phyloP scores from a whole-genome alignment of 1,140 invertebrate genomes.

The Drosophila punjabiensis region DNA sequence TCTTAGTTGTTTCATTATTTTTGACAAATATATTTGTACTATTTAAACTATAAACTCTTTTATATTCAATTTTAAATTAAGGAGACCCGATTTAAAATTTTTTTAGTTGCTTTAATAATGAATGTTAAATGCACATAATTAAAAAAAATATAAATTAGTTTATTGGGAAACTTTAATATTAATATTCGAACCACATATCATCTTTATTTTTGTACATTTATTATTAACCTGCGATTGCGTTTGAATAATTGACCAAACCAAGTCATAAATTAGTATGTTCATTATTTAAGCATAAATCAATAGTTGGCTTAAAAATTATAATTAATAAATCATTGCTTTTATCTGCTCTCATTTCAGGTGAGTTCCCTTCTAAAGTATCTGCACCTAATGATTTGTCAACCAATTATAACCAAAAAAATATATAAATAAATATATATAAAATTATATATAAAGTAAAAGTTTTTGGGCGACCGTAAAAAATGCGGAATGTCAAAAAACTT shows the following conservation, averaged over 20 bases:
- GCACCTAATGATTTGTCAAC: conserved; percentile 53
- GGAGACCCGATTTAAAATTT: not conserved
- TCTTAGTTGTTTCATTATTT: not conserved
- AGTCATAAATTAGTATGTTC: conserved; percentile 40
- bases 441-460: conserved; percentile 21
- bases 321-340: conserved; percentile 42
- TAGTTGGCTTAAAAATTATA: conserved; percentile 51
- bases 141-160: not conserved
- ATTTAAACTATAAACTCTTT: not conserved
- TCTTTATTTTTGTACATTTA: conserved; percentile 18
- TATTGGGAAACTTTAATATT: conserved; percentile 13
- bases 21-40: not conserved
- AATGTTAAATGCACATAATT: not conserved
- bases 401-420: conserved; percentile 26
- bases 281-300: conserved; percentile 44
- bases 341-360: conserved; percentile 50
- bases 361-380: conserved; percentile 45
- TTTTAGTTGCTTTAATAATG: not conserved
- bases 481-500: conserved; percentile 71
- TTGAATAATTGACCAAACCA: conserved; percentile 37
- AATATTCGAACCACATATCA: conserved; percentile 2
- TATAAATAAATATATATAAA: conserved; percentile 5
- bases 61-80: not conserved
- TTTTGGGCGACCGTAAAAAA: conserved; percentile 52
- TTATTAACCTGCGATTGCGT: conserved; percentile 21